Evolutionary conservation across 2,797 vertebrate species (phyloP).

Genomic region (Notoglanidium macrostoma): DNA sequence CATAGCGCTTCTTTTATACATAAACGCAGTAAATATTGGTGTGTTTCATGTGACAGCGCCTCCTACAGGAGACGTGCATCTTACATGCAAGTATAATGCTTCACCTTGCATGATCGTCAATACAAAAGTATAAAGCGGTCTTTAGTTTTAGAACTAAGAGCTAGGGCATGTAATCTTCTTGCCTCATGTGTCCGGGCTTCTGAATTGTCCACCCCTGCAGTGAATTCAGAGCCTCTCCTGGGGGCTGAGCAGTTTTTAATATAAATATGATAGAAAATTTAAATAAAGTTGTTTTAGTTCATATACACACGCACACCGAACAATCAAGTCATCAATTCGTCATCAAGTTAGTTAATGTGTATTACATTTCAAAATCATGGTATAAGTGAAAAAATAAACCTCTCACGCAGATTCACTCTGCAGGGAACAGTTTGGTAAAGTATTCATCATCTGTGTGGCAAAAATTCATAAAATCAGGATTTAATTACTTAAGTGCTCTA

Average conservation of each 20-base stretch:
- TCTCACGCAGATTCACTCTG: constrained; percentile 44
- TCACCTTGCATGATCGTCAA: too few species aligned
- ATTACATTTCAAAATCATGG: constrained; percentile 50
- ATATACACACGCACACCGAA: neutral
- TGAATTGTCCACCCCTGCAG: too few species aligned
- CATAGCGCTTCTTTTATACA: too few species aligned
- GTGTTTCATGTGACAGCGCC: too few species aligned
- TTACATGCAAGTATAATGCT: too few species aligned
- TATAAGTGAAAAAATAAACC: constrained; percentile 45
- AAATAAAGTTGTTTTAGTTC: neutral
- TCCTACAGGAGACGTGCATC: too few species aligned
- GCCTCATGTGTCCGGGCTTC: neutral
- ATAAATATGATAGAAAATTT: neutral
- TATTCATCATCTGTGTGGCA: constrained; percentile 42
- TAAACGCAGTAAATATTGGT: too few species aligned
- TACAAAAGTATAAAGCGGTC: too few species aligned
- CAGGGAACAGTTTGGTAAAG: constrained; percentile 43
- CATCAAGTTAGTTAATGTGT: constrained; percentile 50
- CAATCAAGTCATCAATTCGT: constrained; percentile 25
- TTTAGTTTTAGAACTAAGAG: neutral
- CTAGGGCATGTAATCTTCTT: neutral
- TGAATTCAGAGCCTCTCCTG: too few species aligned
- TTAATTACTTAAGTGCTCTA: constrained; percentile 49
- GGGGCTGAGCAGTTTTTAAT: too few species aligned
- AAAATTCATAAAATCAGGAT: constrained; percentile 46